A percentile compares a stretch with the other conserved stretches of the same genome.
Evolutionary conservation across 2,113 vertebrate species (phyloP).

Genomic region (Pao palembangensis): DNA sequence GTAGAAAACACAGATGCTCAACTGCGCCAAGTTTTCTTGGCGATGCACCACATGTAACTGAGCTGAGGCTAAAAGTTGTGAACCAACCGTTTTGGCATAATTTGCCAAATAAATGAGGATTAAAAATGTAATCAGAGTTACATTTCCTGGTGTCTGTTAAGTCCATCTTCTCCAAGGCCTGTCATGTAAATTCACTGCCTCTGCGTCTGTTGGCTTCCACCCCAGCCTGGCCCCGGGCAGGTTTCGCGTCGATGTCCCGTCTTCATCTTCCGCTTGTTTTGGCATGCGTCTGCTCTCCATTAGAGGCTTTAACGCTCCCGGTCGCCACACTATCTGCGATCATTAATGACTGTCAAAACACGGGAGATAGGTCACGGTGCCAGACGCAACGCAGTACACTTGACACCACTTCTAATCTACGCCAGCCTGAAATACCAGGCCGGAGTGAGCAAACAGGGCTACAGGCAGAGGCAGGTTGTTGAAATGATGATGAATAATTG

Average conservation of each 20-base stretch:
- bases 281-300: constrained; percentile 42
- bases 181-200: constrained; percentile 41
- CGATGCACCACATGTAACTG: too few species aligned
- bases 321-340: constrained; percentile 48
- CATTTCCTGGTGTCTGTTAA: constrained; percentile 22
- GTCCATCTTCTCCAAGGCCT: constrained; percentile 33
- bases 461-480: constrained; percentile 18
- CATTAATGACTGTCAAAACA: constrained; percentile 64
- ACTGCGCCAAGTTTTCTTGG: too few species aligned
- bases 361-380: constrained; percentile 35
- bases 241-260: constrained; percentile 53
- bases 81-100: too few species aligned
- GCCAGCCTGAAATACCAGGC: constrained; percentile 38
- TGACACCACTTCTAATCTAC: constrained; percentile 50
- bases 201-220: constrained; percentile 49
- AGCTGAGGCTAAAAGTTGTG: too few species aligned
- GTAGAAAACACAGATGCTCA: too few species aligned
- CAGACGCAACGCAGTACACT: constrained; percentile 39
- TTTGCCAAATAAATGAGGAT: too few species aligned
- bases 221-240: constrained; percentile 31
- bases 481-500: constrained; percentile 28
- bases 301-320: constrained; percentile 41
- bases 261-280: constrained; percentile 53
- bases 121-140: too few species aligned
- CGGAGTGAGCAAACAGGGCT: constrained; percentile 27